These are phyloP conservation scores for Eristalis tenax DNA, from an alignment of 2,888 invertebrate species.

Conservation along the genomic window DNA sequence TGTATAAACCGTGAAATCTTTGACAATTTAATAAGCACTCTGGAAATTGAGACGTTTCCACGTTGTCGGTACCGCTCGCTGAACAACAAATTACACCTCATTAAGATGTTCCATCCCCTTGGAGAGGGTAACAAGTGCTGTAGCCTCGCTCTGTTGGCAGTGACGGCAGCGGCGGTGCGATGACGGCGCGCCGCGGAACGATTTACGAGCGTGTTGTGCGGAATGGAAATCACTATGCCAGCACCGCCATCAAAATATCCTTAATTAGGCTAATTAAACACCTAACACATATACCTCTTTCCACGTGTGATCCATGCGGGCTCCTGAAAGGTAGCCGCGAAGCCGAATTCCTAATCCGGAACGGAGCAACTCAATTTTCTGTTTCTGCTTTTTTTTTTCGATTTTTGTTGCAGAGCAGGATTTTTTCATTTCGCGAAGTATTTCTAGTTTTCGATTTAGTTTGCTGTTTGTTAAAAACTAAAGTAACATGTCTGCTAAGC, in stretches of 20 bases:
- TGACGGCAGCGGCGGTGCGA: too few species aligned
- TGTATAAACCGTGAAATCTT: conserved; percentile 70
- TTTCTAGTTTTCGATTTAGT: too few species aligned
- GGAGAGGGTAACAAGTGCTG: conserved; percentile 46
- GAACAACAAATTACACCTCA: conserved; percentile 72
- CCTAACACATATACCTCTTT: conserved; percentile 64
- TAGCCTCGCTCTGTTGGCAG: conserved; percentile 12
- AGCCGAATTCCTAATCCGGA: conserved; percentile 16
- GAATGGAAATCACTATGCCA: conserved; percentile 67
- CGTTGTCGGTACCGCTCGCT: conserved; percentile 60
- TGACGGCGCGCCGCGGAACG: conserved; percentile 16
- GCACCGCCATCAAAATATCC: conserved; percentile 62
- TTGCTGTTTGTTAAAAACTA: too few species aligned
- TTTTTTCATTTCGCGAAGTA: too few species aligned
- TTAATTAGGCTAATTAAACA: conserved; percentile 71
- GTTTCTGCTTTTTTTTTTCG: neutral
- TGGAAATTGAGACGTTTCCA: conserved; percentile 63
- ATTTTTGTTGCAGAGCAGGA: too few species aligned
- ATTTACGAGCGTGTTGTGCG: conserved; percentile 63
- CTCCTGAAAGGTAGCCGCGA: conserved; percentile 24
- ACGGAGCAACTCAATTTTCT: conserved; percentile 52
- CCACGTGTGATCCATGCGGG: conserved; percentile 51
- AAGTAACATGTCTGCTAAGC: too few species aligned
- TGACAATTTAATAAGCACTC: conserved; percentile 66
- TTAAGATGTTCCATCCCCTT: conserved; percentile 49